phyloP scores from a whole-genome alignment of 1,140 invertebrate species.

The Pogonomyrmex barbatus region DNA sequence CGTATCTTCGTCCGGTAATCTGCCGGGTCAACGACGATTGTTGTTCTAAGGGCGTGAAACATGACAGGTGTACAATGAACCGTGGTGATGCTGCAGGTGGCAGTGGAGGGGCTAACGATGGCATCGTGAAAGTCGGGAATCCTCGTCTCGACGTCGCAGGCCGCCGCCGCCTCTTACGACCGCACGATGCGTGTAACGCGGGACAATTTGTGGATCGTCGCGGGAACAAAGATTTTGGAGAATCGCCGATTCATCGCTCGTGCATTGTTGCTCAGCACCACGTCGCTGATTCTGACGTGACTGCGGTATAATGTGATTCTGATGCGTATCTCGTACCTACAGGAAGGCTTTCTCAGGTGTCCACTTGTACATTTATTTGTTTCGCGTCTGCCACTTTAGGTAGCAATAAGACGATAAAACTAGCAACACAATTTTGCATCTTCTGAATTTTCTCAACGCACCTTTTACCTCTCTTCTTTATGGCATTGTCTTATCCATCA shows the following conservation, averaged over 20 bases:
- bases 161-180: constrained; percentile 44
- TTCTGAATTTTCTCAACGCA: neutral
- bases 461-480: neutral
- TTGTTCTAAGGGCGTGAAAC: constrained; percentile 85
- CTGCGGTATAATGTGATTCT: constrained; percentile 48
- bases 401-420: neutral
- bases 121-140: constrained; percentile 68
- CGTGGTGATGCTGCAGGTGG: constrained; percentile 83
- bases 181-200: constrained; percentile 65
- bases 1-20: constrained; percentile 70
- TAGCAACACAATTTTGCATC: neutral
- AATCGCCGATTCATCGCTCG: constrained; percentile 70
- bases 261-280: constrained; percentile 42
- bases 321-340: constrained; percentile 39
- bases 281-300: constrained; percentile 43
- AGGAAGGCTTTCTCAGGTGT: constrained; percentile 24
- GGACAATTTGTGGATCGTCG: constrained; percentile 69
- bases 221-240: constrained; percentile 69
- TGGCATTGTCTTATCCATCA: neutral
- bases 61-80: constrained; percentile 84
- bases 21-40: constrained; percentile 81
- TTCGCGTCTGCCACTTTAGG: constrained; percentile 3
- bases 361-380: constrained; percentile 26
- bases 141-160: constrained; percentile 54
- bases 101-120: constrained; percentile 73